Conservation (phyloP, 2,888 invertebrate genomes). For the Aricia artaxerxes region DNA sequence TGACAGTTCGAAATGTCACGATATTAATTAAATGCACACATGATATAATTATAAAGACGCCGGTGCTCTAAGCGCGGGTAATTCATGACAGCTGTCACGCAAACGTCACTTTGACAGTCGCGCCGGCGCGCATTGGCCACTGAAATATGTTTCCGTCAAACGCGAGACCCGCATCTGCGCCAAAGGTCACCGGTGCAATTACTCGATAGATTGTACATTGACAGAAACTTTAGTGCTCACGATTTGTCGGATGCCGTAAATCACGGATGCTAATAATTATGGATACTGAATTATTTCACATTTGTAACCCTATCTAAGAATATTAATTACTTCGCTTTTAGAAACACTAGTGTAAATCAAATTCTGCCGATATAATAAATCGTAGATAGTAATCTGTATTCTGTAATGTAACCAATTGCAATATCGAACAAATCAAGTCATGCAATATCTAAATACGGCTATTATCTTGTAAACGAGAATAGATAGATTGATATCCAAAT, state of each 20-base stretch:
- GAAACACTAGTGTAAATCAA: neutral
- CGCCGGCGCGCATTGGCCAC: constrained; percentile 38
- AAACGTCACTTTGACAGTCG: constrained; percentile 39
- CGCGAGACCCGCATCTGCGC: constrained; percentile 48
- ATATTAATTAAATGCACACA: constrained; percentile 1
- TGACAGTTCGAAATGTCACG: constrained; percentile 11
- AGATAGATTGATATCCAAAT: too few species aligned
- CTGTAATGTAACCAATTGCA: neutral
- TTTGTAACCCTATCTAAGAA: neutral
- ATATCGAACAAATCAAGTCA: neutral
- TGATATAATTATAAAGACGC: neutral
- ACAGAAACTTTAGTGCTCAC: constrained; percentile 40
- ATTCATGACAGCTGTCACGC: constrained; percentile 38
- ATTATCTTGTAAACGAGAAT: too few species aligned
- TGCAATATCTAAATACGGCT: neutral
- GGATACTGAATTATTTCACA: neutral
- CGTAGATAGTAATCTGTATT: neutral
- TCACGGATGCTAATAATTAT: neutral
- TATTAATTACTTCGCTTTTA: neutral
- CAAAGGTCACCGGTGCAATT: constrained; percentile 60
- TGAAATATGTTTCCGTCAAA: constrained; percentile 39
- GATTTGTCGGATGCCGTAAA: constrained; percentile 32
- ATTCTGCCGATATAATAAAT: neutral
- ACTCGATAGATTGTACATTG: constrained; percentile 53
- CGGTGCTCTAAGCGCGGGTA: constrained; percentile 35